These are phyloP conservation scores for Eupeodes luniger DNA, from an alignment of 2,888 invertebrate genomes.

Conservation along the genomic window DNA sequence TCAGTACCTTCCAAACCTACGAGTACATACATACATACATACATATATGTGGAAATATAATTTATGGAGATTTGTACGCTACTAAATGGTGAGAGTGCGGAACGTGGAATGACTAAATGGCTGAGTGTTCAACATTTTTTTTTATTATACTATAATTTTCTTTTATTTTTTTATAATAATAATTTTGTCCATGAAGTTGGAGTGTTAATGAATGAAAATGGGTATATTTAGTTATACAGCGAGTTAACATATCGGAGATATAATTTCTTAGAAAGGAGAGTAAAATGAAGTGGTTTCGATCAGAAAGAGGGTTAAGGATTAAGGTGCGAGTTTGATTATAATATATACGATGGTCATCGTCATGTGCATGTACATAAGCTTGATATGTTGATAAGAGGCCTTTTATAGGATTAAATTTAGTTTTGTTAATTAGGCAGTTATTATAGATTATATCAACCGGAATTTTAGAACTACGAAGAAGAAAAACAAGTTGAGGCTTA, in stretches of 20 bases:
- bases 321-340: neutral
- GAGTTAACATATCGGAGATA: conserved; percentile 38
- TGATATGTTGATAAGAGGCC: neutral
- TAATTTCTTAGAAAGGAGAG: neutral
- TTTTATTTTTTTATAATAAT: neutral
- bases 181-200: conserved; percentile 18
- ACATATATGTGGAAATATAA: conserved; percentile 44
- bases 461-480: too few species aligned
- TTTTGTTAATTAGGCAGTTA: neutral
- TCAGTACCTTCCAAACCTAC: neutral
- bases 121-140: conserved; percentile 45
- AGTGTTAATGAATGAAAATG: conserved; percentile 71
- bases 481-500: too few species aligned
- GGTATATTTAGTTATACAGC: conserved; percentile 54
- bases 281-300: neutral
- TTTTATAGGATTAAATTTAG: neutral
- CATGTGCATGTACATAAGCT: neutral
- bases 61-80: conserved; percentile 68
- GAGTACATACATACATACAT: neutral
- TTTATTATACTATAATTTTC: neutral
- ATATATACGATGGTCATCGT: neutral
- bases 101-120: conserved; percentile 56
- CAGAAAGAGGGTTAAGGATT: neutral
- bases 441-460: too few species aligned
- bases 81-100: conserved; percentile 61